Conservation (phyloP, 2,113 vertebrate genomes). For the Raja brachyura region DNA sequence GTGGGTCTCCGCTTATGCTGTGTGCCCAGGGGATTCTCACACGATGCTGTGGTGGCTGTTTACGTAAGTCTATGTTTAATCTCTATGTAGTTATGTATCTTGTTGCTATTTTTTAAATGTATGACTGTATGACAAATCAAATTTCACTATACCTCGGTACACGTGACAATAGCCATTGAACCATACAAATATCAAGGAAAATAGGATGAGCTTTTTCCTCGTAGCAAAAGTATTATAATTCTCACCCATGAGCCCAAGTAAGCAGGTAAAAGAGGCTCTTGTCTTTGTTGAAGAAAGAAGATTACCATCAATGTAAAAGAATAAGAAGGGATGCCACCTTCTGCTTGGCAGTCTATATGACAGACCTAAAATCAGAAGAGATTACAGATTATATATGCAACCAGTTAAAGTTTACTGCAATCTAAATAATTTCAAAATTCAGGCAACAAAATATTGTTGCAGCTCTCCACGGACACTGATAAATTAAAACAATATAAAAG, state of each 20-base stretch:
- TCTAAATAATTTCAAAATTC: neutral
- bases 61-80: too few relatives aligned
- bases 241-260: slow-evolving; percentile 88
- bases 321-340: slow-evolving; percentile 94
- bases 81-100: too few relatives aligned
- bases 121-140: too few relatives aligned
- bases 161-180: too few relatives aligned
- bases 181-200: neutral
- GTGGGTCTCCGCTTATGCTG: too few relatives aligned
- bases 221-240: slow-evolving; percentile 12
- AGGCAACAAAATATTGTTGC: neutral
- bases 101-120: too few relatives aligned
- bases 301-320: slow-evolving; percentile 96
- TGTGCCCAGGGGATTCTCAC: too few relatives aligned
- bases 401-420: neutral
- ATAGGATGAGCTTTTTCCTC: neutral
- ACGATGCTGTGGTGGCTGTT: too few relatives aligned
- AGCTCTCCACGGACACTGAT: neutral
- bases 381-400: slow-evolving; percentile 33
- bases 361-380: slow-evolving; percentile 66
- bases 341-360: slow-evolving; percentile 92
- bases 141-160: too few relatives aligned
- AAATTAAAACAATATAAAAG: neutral
- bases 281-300: slow-evolving; percentile 96
- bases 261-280: slow-evolving; percentile 78